Percentiles rank a stretch among this genome's conserved stretches.
These are phyloP conservation scores for Rhopalosiphum nymphaeae DNA, from an alignment of 2,888 invertebrate species.

Conservation along the genomic window DNA sequence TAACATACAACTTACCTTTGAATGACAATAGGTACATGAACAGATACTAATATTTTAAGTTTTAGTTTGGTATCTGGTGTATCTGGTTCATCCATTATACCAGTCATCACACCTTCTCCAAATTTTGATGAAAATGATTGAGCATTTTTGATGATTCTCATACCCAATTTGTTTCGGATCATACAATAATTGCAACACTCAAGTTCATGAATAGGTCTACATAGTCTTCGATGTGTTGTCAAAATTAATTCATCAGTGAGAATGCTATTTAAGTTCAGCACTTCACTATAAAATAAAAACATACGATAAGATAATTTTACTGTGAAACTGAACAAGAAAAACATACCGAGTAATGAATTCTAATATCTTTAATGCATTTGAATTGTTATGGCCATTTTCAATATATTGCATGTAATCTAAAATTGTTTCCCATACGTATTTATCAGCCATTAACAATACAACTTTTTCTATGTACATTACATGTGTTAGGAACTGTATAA, in stretches of 20 bases:
- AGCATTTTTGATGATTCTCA: constrained; percentile 32
- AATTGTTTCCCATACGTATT: constrained; percentile 52
- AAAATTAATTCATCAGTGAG: constrained; percentile 46
- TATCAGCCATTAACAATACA: constrained; percentile 21
- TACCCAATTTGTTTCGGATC: constrained; percentile 10
- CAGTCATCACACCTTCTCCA: constrained; percentile 39
- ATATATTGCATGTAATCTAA: constrained; percentile 43
- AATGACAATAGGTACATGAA: constrained; percentile 37
- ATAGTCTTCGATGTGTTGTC: constrained; percentile 42
- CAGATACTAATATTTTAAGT: constrained; percentile 29
- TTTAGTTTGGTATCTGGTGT: neutral
- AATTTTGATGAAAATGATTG: constrained; percentile 42
- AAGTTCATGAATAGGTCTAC: constrained; percentile 51
- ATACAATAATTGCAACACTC: constrained; percentile 11
- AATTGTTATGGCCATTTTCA: neutral
- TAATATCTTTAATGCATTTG: constrained; percentile 36
- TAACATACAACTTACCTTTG: constrained; percentile 43
- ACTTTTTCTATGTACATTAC: constrained; percentile 12
- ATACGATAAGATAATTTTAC: neutral
- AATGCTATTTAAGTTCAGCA: constrained; percentile 13
- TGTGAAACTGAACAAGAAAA: neutral
- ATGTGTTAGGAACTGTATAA: constrained; percentile 15
- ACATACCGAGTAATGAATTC: constrained; percentile 29
- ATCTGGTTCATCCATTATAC: constrained; percentile 42
- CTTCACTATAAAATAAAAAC: constrained; percentile 32